Base-by-base conservation (phyloP, 2,797 vertebrate species). In the Amblyopsis hoosieri region DNA sequence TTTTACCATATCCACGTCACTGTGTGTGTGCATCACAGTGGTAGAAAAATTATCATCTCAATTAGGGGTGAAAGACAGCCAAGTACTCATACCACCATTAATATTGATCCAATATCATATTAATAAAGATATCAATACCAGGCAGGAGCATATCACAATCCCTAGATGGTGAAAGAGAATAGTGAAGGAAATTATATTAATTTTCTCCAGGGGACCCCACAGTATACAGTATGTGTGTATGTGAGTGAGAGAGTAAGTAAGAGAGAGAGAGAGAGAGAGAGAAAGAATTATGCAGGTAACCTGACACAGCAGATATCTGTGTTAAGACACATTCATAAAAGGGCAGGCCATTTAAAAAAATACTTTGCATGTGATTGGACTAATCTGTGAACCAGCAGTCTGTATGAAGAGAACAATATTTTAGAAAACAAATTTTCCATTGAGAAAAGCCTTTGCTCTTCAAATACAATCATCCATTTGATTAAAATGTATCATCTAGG, bases 121-220 rank as follows among this genome's bases (percentile, higher is more conserved):
- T 63, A 55, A 45, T 48, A 45, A 49, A 19, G 47, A 33, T 55
- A 66, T 14, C 23, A 37, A 57, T 1, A 4, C 19, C 31, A 51
- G 60, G 57, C 15, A 60, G 19, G 4, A 33, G 0, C n/a, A 9
- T 53, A 42, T 57, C 56, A 61, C 8, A 15, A 62, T 74, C 69
- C 60, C 47, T 48, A 68, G 50, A 54, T 54, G 23, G 12, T n/a
- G 10, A 60, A 62, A 73, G 67, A 6, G 0, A 55, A 78, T 78
- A 75, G 55, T 47, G 42, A 61, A 37, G 46, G 29, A 64, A 62
- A 29, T 62, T 62, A n/a, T 62, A 61, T 49, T 50, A 15, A 6
- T 31, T 49, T 56, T 48, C 23, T 53, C 9, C 54, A 7, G 23
- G 23, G 23, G 23, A 29, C 23, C 23, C 3, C 23, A 29, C 3